Conservation (phyloP, 2,113 vertebrate genomes). For the Takifugu flavidus region DNA sequence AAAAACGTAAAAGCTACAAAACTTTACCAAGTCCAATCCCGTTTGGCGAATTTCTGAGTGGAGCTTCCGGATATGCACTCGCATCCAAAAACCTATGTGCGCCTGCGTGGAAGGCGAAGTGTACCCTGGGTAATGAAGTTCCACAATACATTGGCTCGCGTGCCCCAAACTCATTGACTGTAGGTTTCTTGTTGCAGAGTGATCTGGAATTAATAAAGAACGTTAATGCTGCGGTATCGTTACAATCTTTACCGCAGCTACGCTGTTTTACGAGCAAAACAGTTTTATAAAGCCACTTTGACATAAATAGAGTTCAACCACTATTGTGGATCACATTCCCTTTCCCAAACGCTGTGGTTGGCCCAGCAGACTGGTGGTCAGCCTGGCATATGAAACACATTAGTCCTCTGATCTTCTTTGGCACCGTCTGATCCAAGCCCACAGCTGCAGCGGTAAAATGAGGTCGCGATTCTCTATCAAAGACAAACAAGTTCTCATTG, state of each 20-base stretch:
- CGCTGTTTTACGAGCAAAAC: slow-evolving; percentile 8
- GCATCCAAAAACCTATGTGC: slow-evolving; percentile 55
- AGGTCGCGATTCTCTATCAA: slow-evolving; percentile 51
- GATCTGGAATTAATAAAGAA: slow-evolving; percentile 22
- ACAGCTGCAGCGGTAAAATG: slow-evolving; percentile 62
- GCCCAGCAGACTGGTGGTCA: slow-evolving; percentile 35
- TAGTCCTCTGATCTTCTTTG: slow-evolving; percentile 46
- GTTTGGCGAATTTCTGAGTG: slow-evolving; percentile 54
- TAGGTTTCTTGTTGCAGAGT: neutral
- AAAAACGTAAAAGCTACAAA: slow-evolving; percentile 34
- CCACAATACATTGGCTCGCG: too few species aligned
- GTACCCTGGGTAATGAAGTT: slow-evolving; percentile 58
- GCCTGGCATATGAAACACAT: slow-evolving; percentile 52
- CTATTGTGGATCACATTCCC: slow-evolving; percentile 39
- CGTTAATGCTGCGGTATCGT: slow-evolving; percentile 37
- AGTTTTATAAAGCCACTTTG: slow-evolving; percentile 10
- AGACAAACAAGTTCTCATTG: slow-evolving; percentile 66
- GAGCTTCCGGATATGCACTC: slow-evolving; percentile 62
- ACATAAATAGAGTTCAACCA: slow-evolving; percentile 50
- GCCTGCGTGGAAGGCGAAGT: slow-evolving; percentile 40
- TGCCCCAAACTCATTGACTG: neutral
- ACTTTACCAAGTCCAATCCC: slow-evolving; percentile 67
- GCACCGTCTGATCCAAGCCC: slow-evolving; percentile 35
- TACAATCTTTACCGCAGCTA: slow-evolving; percentile 21
- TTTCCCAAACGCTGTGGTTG: slow-evolving; percentile 43